Conservation (phyloP, 2,888 invertebrate genomes). For the Drosophila fungiperda region DNA sequence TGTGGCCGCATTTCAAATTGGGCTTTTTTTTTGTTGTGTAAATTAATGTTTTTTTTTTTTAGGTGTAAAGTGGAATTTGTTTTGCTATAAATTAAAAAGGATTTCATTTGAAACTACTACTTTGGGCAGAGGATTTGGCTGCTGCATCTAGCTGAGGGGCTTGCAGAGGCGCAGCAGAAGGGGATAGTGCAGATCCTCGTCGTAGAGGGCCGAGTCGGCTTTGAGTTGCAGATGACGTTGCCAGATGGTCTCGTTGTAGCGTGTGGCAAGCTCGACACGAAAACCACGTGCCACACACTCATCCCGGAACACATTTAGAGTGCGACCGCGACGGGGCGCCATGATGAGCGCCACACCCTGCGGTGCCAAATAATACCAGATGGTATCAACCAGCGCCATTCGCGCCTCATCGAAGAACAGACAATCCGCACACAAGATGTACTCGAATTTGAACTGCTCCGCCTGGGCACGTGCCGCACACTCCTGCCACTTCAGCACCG, state of each 20-base stretch:
- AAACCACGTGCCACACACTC: constrained; percentile 88
- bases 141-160: constrained; percentile 60
- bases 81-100: constrained; percentile 76
- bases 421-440: constrained; percentile 92
- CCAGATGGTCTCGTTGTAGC: constrained; percentile 89
- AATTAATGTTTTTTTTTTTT: constrained; percentile 41
- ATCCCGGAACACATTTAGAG: constrained; percentile 89
- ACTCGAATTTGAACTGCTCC: constrained; percentile 87
- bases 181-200: constrained; percentile 90
- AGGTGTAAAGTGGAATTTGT: constrained; percentile 79
- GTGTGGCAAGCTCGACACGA: constrained; percentile 86
- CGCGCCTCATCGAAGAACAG: constrained; percentile 91
- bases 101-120: constrained; percentile 50
- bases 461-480: constrained; percentile 69
- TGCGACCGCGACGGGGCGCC: constrained; percentile 91
- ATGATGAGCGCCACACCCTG: constrained; percentile 90
- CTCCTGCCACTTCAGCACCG: constrained; percentile 87
- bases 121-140: not conserved
- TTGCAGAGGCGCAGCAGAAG: constrained; percentile 87
- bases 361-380: constrained; percentile 87
- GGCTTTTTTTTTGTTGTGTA: constrained; percentile 12
- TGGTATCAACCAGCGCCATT: constrained; percentile 88
- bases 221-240: constrained; percentile 88
- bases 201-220: constrained; percentile 87
- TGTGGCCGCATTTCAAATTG: constrained; percentile 12